phyloP scores from a whole-genome alignment of 2,113 vertebrate species.

The Manacus vitellinus region DNA sequence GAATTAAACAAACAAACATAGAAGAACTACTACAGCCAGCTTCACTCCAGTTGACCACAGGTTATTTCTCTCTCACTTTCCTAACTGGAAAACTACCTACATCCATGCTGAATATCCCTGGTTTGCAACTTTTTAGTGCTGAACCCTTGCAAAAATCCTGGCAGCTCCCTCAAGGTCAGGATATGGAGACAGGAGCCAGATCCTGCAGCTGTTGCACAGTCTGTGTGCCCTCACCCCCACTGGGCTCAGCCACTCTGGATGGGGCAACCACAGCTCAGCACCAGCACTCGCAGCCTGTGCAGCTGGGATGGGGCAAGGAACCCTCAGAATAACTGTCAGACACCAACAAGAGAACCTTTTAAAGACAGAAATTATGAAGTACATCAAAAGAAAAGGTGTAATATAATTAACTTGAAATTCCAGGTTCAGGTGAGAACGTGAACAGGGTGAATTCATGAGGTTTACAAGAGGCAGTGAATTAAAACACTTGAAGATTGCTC shows the following conservation, averaged over 20 bases:
- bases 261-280: background rate
- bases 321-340: rapidly evolving
- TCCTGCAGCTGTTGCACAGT: background rate
- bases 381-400: background rate
- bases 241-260: background rate
- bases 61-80: background rate
- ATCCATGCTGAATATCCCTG: rapidly evolving
- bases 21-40: background rate
- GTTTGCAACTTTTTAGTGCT: background rate
- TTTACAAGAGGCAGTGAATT: background rate
- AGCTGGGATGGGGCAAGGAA: background rate
- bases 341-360: background rate
- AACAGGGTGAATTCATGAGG: background rate
- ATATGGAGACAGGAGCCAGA: background rate
- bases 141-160: background rate
- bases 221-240: background rate
- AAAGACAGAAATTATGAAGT: background rate
- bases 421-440: background rate
- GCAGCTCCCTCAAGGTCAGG: background rate
- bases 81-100: background rate
- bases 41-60: background rate
- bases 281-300: rapidly evolving
- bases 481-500: background rate
- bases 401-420: background rate
- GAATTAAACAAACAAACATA: background rate